Evolutionary conservation across 2,888 invertebrate genomes (phyloP).

Genomic region (Tetragnatha montana): DNA sequence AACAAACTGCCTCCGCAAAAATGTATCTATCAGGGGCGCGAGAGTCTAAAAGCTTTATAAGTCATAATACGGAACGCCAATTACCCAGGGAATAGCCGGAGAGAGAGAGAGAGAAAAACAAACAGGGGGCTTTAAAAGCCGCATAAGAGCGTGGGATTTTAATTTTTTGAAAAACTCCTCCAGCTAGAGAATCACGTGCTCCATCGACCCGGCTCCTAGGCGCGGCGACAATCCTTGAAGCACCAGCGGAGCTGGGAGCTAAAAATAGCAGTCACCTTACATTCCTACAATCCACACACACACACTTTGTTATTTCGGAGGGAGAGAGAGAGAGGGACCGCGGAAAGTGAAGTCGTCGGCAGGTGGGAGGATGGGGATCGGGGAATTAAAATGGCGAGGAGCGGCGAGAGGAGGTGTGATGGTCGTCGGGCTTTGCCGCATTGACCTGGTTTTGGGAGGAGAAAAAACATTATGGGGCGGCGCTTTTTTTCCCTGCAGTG

Average conservation of each 20-base stretch:
- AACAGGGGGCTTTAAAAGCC: background rate
- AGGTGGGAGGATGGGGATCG: background rate
- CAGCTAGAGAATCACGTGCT: constrained; percentile 56
- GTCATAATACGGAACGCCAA: background rate
- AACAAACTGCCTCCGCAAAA: background rate
- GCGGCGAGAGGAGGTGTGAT: background rate
- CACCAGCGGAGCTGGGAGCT: constrained; percentile 32
- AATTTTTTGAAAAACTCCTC: constrained; percentile 43
- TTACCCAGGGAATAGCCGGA: background rate
- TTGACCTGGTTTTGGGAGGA: background rate
- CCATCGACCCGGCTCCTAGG: constrained; percentile 52
- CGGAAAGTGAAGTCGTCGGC: constrained; percentile 4
- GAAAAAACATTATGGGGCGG: too few species aligned
- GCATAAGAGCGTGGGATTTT: constrained; percentile 10
- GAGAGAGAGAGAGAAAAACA: constrained; percentile 3
- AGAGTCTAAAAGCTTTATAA: background rate
- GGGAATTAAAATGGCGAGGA: background rate
- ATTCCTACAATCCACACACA: constrained; percentile 61
- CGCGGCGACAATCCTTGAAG: constrained; percentile 60
- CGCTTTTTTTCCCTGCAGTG: too few species aligned
- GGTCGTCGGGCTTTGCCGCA: background rate
- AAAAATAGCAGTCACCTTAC: constrained; percentile 65
- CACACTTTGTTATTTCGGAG: constrained; percentile 41
- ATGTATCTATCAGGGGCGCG: background rate
- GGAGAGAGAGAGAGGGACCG: constrained; percentile 11